Evolutionary conservation across 2,888 invertebrate species (phyloP), one percentile per base, ranked within the genome.

Genomic region (Embidobia sp.): DNA sequence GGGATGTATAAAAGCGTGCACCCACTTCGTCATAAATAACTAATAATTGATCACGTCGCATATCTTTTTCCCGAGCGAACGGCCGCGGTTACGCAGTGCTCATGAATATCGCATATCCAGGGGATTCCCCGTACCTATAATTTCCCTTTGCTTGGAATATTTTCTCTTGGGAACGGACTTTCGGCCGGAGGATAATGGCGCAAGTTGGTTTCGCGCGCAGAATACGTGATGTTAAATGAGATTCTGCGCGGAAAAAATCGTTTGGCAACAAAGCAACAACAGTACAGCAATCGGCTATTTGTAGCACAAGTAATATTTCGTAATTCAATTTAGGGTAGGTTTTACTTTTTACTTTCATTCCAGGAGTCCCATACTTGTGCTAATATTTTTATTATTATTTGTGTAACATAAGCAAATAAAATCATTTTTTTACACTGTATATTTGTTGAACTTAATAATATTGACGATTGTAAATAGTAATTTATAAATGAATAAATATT

Each of bases 141-240:
- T 70, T 70, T 59, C 31, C 37, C 51, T 49, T 53, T 49, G 59
- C 59, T 70, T 59, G 69, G 69, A 70, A 70, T 70, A 70, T 70
- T 70, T 70, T 59, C 69, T 70, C 59, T 19, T 48, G 69, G 69
- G 70, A 70, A 61, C 49, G 42, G 51, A 64, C 51, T 64, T 51
- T 48, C 53, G 35, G 16, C 27, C 42, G 51, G 33, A 40, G 46
- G 31, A 63, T 72, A 72, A 72, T 55, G 55, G 63, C 40, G 19
- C 26, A 46, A 72, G 61, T 72, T 55, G 55, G 55, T 55, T 63
- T 55, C 51, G 55, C 72, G 55, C 55, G 46, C 33, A 42, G 72
- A 72, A 72, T 72, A 63, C 72, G 55, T 63, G 53, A 72, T 63
- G 48, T 13, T 63, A 27, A 55, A 63, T 72, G 72, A 19, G 13